Evolutionary conservation across 92 coral and sea anemone species (phyloP).

Genomic region (Phenganax stokvisi): DNA sequence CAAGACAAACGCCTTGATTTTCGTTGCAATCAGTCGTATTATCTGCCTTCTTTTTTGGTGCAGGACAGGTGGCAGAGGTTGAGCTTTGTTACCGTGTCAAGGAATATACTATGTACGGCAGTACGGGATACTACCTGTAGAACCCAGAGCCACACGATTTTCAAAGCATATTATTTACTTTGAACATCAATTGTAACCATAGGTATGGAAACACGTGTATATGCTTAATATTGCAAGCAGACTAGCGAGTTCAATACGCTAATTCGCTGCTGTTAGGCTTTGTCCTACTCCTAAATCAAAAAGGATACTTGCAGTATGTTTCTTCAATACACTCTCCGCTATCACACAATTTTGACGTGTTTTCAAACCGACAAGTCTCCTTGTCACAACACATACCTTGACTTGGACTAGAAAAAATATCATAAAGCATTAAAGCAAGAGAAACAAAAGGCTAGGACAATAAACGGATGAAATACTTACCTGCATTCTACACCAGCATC

Average conservation of each 20-base stretch:
- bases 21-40: conserved; percentile 55
- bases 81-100: conserved; percentile 57
- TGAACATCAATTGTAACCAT: too few relatives aligned
- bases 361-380: conserved; percentile 29
- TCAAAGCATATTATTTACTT: too few relatives aligned
- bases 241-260: background rate
- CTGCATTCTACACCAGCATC: conserved; percentile 51
- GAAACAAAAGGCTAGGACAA: background rate
- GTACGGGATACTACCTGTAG: too few relatives aligned
- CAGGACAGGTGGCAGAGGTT: conserved; percentile 64
- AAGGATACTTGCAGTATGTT: conserved; percentile 90
- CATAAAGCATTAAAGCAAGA: background rate
- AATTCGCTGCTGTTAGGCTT: too few relatives aligned
- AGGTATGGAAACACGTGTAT: too few relatives aligned
- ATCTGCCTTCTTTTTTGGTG: conserved; percentile 53
- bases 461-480: conserved; percentile 27
- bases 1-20: conserved; percentile 68
- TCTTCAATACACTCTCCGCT: conserved; percentile 58
- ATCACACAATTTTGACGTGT: conserved; percentile 42
- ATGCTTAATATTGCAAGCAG: background rate
- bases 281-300: background rate
- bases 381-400: conserved; percentile 74
- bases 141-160: too few relatives aligned
- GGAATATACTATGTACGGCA: background rate
- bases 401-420: conserved; percentile 64